Conservation (phyloP, 53 echinoderm and acorn worm species). For the Echinarachnius parma region DNA sequence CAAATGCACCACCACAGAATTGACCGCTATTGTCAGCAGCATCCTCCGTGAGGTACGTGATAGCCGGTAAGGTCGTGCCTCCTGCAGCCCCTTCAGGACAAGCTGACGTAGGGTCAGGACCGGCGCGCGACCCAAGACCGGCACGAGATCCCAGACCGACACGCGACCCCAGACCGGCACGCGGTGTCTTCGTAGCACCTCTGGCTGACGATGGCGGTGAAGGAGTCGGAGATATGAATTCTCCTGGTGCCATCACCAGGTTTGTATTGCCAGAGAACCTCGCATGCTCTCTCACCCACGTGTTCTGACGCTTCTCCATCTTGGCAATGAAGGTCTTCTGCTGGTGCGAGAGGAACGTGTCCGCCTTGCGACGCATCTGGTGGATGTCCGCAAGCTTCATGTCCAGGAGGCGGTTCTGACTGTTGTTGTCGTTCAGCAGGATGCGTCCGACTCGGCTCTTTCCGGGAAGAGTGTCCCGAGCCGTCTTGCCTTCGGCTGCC, state of each 20-base stretch:
- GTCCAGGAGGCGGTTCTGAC: conserved; percentile 64
- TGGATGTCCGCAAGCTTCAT: conserved; percentile 80
- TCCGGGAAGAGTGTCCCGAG: conserved; percentile 67
- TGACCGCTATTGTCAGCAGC: not conserved
- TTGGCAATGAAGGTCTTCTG: conserved; percentile 78
- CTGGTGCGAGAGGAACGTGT: conserved; percentile 67
- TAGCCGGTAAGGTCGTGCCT: not conserved
- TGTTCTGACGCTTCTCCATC: conserved; percentile 81
- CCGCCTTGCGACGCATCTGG: conserved; percentile 63
- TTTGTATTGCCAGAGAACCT: conserved; percentile 62
- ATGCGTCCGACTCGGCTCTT: conserved; percentile 76
- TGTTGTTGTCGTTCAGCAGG: conserved; percentile 68
- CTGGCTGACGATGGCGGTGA: conserved; percentile 23
- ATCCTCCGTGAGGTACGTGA: conserved; percentile 32
- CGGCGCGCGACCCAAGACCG: not conserved
- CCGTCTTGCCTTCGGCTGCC: conserved; percentile 63
- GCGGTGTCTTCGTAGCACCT: conserved; percentile 7
- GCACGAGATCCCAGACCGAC: not conserved
- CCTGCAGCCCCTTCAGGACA: not conserved
- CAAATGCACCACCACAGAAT: not conserved
- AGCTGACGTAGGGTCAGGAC: not conserved
- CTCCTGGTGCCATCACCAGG: not conserved
- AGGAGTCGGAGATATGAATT: not conserved
- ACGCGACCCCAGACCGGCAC: no score
- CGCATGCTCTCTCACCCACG: conserved; percentile 76